Conservation (phyloP, 1,140 invertebrate species). For the Ectropis grisescens region DNA sequence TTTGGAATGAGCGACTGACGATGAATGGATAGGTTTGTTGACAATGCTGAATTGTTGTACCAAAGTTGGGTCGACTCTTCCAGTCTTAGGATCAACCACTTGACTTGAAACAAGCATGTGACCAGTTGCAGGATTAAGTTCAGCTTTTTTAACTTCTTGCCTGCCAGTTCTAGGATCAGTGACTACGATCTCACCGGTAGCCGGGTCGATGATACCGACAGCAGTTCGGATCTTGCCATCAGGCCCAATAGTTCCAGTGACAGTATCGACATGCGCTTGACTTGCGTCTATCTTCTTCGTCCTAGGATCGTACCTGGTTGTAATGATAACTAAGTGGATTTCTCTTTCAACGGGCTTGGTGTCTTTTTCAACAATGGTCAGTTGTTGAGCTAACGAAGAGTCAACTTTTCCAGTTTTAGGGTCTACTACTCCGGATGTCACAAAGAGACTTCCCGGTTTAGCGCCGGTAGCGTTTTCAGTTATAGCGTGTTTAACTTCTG, state of each 20-base stretch:
- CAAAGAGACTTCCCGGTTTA: conserved; percentile 65
- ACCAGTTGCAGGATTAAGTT: conserved; percentile 70
- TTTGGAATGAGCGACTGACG: conserved; percentile 58
- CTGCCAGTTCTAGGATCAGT: conserved; percentile 68
- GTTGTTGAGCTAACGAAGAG: conserved; percentile 65
- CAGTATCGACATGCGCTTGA: conserved; percentile 71
- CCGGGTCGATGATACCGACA: conserved; percentile 68
- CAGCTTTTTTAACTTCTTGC: conserved; percentile 67
- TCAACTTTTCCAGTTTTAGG: conserved; percentile 71
- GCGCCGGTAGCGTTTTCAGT: conserved; percentile 44
- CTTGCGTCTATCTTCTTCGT: conserved; percentile 72
- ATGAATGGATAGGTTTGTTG: conserved; percentile 69
- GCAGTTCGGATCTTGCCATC: conserved; percentile 70
- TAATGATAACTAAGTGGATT: conserved; percentile 68
- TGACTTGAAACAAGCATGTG: conserved; percentile 72
- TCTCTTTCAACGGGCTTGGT: conserved; percentile 53
- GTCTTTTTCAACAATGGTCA: conserved; percentile 67
- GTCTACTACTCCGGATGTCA: conserved; percentile 66
- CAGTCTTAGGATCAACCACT: conserved; percentile 74
- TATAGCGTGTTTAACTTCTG: conserved; percentile 65
- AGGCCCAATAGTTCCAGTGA: conserved; percentile 62
- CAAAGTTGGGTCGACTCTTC: conserved; percentile 72
- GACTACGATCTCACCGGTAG: conserved; percentile 68
- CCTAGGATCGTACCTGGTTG: conserved; percentile 69
- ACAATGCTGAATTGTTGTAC: conserved; percentile 71